Percentiles rank a stretch among this genome's conserved stretches.
These are phyloP conservation scores for Hanleya hanleyi DNA, from an alignment of 2,888 invertebrate species.

Conservation along the genomic window DNA sequence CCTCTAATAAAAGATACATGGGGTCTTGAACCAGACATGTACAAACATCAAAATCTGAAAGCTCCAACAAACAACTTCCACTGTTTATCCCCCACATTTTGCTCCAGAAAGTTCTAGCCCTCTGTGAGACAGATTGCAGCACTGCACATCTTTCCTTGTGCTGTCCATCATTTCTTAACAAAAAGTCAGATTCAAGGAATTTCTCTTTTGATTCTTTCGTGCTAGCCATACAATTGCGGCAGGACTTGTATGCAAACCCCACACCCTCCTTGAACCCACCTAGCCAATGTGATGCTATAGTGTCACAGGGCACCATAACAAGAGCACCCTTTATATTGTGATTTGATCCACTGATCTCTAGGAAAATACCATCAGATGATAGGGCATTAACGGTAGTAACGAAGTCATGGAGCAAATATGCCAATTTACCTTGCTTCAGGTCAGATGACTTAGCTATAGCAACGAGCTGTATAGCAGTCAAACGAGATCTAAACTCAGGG, in stretches of 20 bases:
- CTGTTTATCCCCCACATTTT: slow-evolving; percentile 15
- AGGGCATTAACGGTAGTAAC: not conserved
- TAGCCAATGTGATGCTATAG: slow-evolving; percentile 7
- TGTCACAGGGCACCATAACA: not conserved
- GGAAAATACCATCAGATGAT: not conserved
- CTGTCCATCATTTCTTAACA: not conserved
- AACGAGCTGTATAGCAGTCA: slow-evolving; percentile 17
- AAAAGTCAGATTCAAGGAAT: not conserved
- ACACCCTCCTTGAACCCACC: slow-evolving; percentile 17
- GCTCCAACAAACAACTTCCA: not conserved
- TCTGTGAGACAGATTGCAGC: not conserved
- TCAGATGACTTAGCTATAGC: not conserved
- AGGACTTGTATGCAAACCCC: slow-evolving; percentile 9
- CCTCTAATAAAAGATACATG: too few species aligned
- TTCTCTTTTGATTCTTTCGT: not conserved
- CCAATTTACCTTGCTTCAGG: not conserved
- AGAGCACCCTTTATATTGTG: not conserved
- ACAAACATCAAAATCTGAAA: too few species aligned
- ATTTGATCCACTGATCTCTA: not conserved
- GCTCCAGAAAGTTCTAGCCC: slow-evolving; percentile 4
- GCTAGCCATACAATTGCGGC: not conserved
- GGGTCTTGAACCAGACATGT: too few species aligned
- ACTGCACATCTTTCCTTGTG: not conserved
- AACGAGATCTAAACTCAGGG: slow-evolving; percentile 12
- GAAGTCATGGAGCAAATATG: not conserved